These are phyloP conservation scores for Nothobranchius furzeri DNA, from an alignment of 2,113 vertebrate species.

Conservation along the genomic window DNA sequence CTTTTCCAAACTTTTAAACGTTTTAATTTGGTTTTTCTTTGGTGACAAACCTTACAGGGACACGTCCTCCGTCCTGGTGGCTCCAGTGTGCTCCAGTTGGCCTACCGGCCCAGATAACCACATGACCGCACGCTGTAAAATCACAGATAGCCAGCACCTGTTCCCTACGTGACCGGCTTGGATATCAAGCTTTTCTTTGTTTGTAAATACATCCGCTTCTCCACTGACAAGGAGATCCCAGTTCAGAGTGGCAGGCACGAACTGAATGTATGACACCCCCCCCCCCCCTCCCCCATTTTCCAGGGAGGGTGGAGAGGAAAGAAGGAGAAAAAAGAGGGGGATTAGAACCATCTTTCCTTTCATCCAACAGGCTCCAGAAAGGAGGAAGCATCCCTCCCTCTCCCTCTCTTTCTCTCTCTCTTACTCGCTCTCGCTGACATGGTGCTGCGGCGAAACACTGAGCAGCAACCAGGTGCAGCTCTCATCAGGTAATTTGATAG, in stretches of 20 bases:
- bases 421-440: slow-evolving; percentile 14
- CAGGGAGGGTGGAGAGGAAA: slow-evolving; percentile 18
- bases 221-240: slow-evolving; percentile 64
- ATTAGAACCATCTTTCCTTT: slow-evolving; percentile 30
- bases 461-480: slow-evolving; percentile 47
- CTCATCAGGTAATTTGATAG: slow-evolving; percentile 43
- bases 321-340: neutral
- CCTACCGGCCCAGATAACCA: slow-evolving; percentile 63
- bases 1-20: slow-evolving; percentile 50
- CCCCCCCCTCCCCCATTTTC: slow-evolving; percentile 39
- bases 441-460: slow-evolving; percentile 32
- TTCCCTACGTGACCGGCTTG: slow-evolving; percentile 67
- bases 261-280: slow-evolving; percentile 60
- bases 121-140: slow-evolving; percentile 58
- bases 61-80: slow-evolving; percentile 27
- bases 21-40: too few species aligned
- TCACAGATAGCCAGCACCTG: slow-evolving; percentile 70
- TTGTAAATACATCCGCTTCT: slow-evolving; percentile 72
- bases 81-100: slow-evolving; percentile 52
- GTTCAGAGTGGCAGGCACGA: slow-evolving; percentile 56
- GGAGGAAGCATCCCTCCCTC: slow-evolving; percentile 1
- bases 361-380: slow-evolving; percentile 18
- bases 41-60: slow-evolving; percentile 37
- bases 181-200: slow-evolving; percentile 75
- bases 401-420: neutral